Conservation (phyloP, 1,140 invertebrate genomes). For the Octopus sinensis region DNA sequence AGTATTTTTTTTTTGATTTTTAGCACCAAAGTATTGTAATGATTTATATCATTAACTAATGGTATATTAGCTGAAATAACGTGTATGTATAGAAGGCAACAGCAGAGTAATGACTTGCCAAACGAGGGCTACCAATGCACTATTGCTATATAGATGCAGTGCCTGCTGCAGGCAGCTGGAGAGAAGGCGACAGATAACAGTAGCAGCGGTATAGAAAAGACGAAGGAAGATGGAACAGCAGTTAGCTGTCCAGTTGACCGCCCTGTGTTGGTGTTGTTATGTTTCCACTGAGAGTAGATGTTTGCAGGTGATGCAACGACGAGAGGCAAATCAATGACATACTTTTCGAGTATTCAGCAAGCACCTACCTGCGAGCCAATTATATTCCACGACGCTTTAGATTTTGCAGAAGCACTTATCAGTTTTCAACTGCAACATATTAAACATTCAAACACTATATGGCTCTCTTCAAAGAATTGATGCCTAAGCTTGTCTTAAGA, state of each 20-base stretch:
- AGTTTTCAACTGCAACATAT: slow-evolving; percentile 5
- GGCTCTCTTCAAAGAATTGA: not conserved
- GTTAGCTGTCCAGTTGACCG: not conserved
- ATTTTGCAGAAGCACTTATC: not conserved
- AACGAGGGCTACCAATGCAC: not conserved
- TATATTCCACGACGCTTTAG: not conserved
- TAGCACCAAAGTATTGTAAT: too few relatives aligned
- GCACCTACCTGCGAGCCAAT: slow-evolving; percentile 5
- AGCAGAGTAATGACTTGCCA: not conserved
- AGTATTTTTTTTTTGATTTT: too few relatives aligned
- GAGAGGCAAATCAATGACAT: slow-evolving; percentile 1
- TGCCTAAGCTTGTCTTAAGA: not conserved
- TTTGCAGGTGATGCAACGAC: slow-evolving; percentile 6
- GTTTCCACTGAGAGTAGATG: not conserved
- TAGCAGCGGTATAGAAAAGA: not conserved
- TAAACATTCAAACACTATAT: not conserved
- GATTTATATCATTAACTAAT: too few relatives aligned
- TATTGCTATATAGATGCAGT: not conserved
- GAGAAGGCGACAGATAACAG: not conserved
- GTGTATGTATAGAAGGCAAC: too few relatives aligned
- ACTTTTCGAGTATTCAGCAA: not conserved
- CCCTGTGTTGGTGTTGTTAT: not conserved
- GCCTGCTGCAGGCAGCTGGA: slow-evolving; percentile 4
- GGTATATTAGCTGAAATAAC: too few relatives aligned
- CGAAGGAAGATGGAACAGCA: not conserved